Conservation (phyloP, 2,113 vertebrate genomes). For the Triplophysa siluroides region DNA sequence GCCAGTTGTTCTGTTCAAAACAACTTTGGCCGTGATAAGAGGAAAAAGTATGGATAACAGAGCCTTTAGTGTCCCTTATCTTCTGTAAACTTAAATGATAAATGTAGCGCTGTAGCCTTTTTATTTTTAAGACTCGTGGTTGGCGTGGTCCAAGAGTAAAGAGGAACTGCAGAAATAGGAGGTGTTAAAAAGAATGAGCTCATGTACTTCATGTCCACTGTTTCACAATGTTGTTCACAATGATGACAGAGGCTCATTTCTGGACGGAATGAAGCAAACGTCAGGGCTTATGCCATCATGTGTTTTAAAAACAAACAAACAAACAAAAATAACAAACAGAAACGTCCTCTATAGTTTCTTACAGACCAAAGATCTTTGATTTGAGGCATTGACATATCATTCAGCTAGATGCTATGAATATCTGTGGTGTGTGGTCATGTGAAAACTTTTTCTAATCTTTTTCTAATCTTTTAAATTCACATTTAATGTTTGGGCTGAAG, state of each 20-base stretch:
- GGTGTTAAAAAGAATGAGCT: constrained; percentile 38
- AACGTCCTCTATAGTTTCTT: constrained; percentile 34
- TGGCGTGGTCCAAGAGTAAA: background rate
- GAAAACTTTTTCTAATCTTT: too few species aligned
- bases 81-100: constrained; percentile 13
- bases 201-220: background rate
- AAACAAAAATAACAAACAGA: constrained; percentile 57
- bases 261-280: constrained; percentile 38
- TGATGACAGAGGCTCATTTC: background rate
- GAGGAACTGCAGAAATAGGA: constrained; percentile 47
- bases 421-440: background rate
- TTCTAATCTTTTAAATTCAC: too few species aligned
- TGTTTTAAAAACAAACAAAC: constrained; percentile 40
- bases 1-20: constrained; percentile 2
- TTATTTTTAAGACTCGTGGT: background rate
- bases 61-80: background rate
- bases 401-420: background rate
- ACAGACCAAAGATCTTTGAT: background rate
- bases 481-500: too few species aligned
- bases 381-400: background rate
- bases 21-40: background rate
- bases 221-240: background rate
- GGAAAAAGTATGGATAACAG: background rate
- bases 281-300: constrained; percentile 61
- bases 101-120: background rate